Conservation (phyloP, 2,113 vertebrate genomes). For the Albula goreensis region DNA sequence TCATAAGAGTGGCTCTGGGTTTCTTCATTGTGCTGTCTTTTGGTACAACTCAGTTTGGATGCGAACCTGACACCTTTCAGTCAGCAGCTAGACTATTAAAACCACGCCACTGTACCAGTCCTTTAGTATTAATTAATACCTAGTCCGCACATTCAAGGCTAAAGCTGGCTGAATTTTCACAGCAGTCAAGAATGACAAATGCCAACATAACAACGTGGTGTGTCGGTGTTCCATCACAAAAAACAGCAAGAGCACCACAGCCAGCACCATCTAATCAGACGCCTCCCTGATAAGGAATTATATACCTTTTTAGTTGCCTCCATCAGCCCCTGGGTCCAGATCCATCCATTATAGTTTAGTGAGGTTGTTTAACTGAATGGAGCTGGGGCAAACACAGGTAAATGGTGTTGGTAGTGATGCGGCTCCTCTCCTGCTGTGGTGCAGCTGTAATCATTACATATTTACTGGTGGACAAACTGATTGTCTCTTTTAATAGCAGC, state of each 20-base stretch:
- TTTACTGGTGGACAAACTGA: conserved; percentile 73
- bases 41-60: not conserved
- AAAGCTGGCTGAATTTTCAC: not conserved
- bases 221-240: not conserved
- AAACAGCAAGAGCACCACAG: not conserved
- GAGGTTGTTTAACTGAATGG: conserved; percentile 67
- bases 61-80: not conserved
- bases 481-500: conserved; percentile 63
- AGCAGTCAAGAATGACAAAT: too few species aligned
- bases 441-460: conserved; percentile 80
- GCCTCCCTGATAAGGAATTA: conserved; percentile 39
- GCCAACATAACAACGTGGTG: not conserved
- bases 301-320: conserved; percentile 40
- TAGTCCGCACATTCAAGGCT: not conserved
- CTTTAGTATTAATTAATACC: not conserved
- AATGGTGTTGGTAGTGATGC: conserved; percentile 61
- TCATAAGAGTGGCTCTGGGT: too few species aligned
- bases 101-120: not conserved
- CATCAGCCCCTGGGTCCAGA: conserved; percentile 40
- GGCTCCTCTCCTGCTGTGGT: conserved; percentile 54
- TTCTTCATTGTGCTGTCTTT: not conserved
- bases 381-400: conserved; percentile 70
- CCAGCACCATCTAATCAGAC: too few species aligned
- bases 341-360: conserved; percentile 72
- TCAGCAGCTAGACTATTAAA: not conserved